Evolutionary conservation across 1,140 invertebrate species (phyloP), one percentile per base, ranked within the genome.

Genomic region (Eumeta japonica): DNA sequence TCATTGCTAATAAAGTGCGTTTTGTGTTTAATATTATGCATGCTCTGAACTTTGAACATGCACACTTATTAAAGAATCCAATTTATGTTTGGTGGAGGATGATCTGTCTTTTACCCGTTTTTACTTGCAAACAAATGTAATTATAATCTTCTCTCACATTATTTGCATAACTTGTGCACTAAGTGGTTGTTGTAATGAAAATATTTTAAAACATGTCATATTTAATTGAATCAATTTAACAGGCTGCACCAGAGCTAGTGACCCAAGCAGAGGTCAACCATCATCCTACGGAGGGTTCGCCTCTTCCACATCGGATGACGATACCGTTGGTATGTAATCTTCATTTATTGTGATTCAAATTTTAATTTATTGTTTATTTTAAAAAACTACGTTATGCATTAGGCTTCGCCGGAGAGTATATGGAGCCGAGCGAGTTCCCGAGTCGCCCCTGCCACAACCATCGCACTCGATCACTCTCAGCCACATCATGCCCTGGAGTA

Each of bases 351-450:
- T 38, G 2, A 14, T n/a, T 38, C 2, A 16, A 31, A 3, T 31
- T 10, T 1, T 14, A 19, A 14, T 31, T 4, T 19, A 17, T 18
- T 19, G 2, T 16, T n/a, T n/a, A n/a, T n/a, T n/a, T n/a, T n/a
- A n/a, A n/a, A n/a, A n/a, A n/a, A n/a, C n/a, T n/a, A 31, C 12
- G 7, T 31, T 11, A 31, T n/a, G 12, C 12, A 9, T 29, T 46
- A 76, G 73, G 66, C 52, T 60, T 81, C 79, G 48, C 79, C 78
- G 72, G 79, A 78, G 78, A 79, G 59, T 73, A 79, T 75, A 58
- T 81, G 79, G 80, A 80, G 64, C 68, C 73, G 50, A 60, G 58
- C 45, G 62, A 64, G 56, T 44, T 65, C 46, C 60, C 58, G 62
- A 60, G 58, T 52, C 64, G 74, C 46, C 50, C 44, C 50, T 62